Evolutionary conservation across 2,888 invertebrate genomes (phyloP), one percentile per base, ranked within the genome.

Genomic region (Oxytorus armatus): DNA sequence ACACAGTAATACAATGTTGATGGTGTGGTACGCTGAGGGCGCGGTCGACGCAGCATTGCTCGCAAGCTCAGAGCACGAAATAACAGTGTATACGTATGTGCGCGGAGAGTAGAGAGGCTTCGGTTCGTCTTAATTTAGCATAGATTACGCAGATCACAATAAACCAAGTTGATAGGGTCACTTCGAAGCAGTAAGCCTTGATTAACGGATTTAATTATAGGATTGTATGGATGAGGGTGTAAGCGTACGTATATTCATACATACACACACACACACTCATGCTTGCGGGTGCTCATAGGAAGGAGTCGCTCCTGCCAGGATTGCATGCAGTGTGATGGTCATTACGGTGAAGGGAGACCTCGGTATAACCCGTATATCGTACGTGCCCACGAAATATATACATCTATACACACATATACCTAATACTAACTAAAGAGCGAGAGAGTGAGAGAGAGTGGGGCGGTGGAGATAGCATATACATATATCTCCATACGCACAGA

Each of bases 171-270:
- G 90, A 90, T 89, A 89, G 91, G 91, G 91, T 91, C 91, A 91
- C 90, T 88, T 86, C 86, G 84, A 72, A 87, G 86, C 88, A 85
- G 88, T 91, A 92, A 91, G 89, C 92, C 90, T 90, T 91, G 91
- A 92, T 92, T 91, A 92, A 91, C 91, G 91, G 91, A 92, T 92
- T 92, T 91, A 92, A 92, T 92, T 92, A 92, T 91, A 88, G 88
- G 88, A 89, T 89, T 89, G 88, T 87, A 85, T 83, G 84, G 77
- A 59, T 61, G 68, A 77, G 72, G 59, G 75, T 76, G 79, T 76
- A 70, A 53, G 74, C 65, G 8, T 14, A 61, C 47, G 47, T 79
- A 18, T 66, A 51, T 33, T 21, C 39, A 0, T 49, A 61, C 55
- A 73, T 57, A 11, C 42, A 44, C 57, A 36, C 42, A 47, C 29